Percentiles rank a stretch among this genome's conserved stretches.
Conservation (phyloP, 2,113 vertebrate species). For the Dermatemys mawii region DNA sequence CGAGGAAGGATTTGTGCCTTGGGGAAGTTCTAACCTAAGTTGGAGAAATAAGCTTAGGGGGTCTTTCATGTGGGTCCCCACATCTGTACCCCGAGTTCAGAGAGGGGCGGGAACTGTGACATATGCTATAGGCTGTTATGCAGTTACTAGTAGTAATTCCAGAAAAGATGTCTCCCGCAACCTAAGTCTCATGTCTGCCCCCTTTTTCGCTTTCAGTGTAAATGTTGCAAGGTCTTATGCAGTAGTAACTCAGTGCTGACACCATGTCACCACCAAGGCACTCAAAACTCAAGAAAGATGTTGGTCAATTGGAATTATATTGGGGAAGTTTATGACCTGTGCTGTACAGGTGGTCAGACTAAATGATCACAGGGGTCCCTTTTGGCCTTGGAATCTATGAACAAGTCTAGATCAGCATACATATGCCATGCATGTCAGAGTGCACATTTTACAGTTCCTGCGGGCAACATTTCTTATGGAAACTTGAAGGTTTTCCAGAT, state of each 20-base stretch:
- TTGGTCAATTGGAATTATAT: neutral
- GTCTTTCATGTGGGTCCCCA: too few relatives aligned
- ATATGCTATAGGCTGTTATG: neutral
- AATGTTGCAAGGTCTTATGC: conserved; percentile 19
- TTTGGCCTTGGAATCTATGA: neutral
- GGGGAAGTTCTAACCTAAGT: too few relatives aligned
- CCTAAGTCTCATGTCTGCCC: neutral
- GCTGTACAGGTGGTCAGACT: neutral
- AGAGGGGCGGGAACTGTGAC: too few relatives aligned
- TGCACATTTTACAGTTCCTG: neutral
- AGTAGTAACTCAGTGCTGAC: conserved; percentile 12
- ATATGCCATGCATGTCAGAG: conserved; percentile 31
- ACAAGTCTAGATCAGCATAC: conserved; percentile 26
- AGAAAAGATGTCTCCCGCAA: conserved; percentile 21
- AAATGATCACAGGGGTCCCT: neutral
- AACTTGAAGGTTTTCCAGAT: conserved; percentile 1
- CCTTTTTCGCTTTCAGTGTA: neutral
- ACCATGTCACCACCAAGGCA: neutral
- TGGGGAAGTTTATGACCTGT: neutral
- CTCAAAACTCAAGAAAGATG: neutral
- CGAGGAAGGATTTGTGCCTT: too few relatives aligned
- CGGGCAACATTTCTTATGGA: conserved; percentile 34
- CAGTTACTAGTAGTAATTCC: neutral
- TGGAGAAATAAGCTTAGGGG: too few relatives aligned
- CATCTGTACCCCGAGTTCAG: too few relatives aligned